phyloP scores from a whole-genome alignment of 2,797 vertebrate genomes.

The Artibeus jamaicensis region DNA sequence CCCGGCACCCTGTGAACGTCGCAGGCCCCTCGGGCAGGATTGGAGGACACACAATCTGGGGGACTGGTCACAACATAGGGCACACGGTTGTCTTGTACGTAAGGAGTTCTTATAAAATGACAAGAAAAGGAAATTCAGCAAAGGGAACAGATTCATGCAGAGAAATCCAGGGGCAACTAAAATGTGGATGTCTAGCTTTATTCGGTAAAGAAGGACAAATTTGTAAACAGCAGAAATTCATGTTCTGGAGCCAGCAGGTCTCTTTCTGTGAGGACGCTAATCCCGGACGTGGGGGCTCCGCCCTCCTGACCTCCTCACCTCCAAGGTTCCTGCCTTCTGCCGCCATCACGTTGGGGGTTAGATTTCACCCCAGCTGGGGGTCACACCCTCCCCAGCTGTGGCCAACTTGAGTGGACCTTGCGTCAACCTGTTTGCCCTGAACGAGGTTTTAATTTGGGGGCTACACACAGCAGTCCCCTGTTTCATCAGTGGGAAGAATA shows the following conservation, averaged over 20 bases:
- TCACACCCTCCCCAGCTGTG: neutral
- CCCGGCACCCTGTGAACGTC: neutral
- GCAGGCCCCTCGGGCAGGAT: neutral
- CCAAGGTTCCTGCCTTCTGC: neutral
- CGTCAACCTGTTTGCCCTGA: neutral
- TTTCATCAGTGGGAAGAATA: neutral
- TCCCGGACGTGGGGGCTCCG: neutral
- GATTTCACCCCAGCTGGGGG: too few relatives aligned
- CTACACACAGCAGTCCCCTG: neutral
- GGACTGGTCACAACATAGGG: neutral
- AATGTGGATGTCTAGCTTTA: neutral
- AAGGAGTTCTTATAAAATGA: slow-evolving; percentile 46
- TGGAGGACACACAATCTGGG: neutral
- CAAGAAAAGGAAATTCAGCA: neutral
- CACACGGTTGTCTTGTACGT: neutral
- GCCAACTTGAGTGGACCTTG: neutral
- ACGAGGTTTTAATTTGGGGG: neutral
- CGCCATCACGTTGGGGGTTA: neutral
- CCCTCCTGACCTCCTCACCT: neutral
- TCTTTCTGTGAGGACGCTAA: neutral
- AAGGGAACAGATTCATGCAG: neutral
- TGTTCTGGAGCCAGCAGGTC: neutral
- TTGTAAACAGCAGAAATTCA: too few relatives aligned
- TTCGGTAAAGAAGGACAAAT: neutral
- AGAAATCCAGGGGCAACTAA: neutral